A percentile compares a stretch with the other conserved stretches of the same genome.
phyloP scores from a whole-genome alignment of 92 coral and sea anemone species.

The Desmophyllum pertusum region DNA sequence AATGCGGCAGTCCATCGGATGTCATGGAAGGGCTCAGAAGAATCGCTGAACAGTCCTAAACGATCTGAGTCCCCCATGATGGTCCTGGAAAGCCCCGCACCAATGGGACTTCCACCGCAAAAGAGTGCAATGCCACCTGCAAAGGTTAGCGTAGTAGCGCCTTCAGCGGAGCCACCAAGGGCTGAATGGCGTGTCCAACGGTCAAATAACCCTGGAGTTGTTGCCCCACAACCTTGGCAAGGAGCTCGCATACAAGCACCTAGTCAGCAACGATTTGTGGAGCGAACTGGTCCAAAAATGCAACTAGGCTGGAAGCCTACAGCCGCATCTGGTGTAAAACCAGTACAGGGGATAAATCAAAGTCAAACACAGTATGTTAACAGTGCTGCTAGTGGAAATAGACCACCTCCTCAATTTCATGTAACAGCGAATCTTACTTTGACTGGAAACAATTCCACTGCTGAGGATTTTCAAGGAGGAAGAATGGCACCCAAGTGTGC shows the following conservation, averaged over 20 bases:
- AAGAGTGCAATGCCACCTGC: slow-evolving; percentile 51
- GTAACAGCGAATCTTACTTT: slow-evolving; percentile 88
- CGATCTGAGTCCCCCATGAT: slow-evolving; percentile 81
- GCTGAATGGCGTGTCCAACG: slow-evolving; percentile 80
- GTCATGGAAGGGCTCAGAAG: slow-evolving; percentile 88
- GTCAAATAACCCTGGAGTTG: slow-evolving; percentile 14
- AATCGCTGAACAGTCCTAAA: slow-evolving; percentile 67
- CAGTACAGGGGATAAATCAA: slow-evolving; percentile 47
- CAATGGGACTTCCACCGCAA: slow-evolving; percentile 30
- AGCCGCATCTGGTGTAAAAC: slow-evolving; percentile 30
- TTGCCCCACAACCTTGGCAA: slow-evolving; percentile 66
- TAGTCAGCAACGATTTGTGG: slow-evolving; percentile 43
- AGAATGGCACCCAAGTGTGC: background rate
- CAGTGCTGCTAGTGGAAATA: slow-evolving; percentile 37
- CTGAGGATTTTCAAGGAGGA: slow-evolving; percentile 33
- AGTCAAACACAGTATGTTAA: slow-evolving; percentile 37
- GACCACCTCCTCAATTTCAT: slow-evolving; percentile 87
- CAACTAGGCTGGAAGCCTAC: slow-evolving; percentile 76
- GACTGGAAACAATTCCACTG: slow-evolving; percentile 49
- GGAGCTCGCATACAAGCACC: slow-evolving; percentile 25
- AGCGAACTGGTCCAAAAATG: slow-evolving; percentile 58
- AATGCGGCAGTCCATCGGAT: slow-evolving; percentile 70
- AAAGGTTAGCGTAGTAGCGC: background rate
- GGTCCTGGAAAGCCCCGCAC: slow-evolving; percentile 4
- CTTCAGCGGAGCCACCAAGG: slow-evolving; percentile 57